A percentile compares a stretch with the other conserved stretches of the same genome.
These are phyloP conservation scores for Lepidocyrtinus sp. DNA, from an alignment of 2,888 invertebrate genomes.

Conservation along the genomic window DNA sequence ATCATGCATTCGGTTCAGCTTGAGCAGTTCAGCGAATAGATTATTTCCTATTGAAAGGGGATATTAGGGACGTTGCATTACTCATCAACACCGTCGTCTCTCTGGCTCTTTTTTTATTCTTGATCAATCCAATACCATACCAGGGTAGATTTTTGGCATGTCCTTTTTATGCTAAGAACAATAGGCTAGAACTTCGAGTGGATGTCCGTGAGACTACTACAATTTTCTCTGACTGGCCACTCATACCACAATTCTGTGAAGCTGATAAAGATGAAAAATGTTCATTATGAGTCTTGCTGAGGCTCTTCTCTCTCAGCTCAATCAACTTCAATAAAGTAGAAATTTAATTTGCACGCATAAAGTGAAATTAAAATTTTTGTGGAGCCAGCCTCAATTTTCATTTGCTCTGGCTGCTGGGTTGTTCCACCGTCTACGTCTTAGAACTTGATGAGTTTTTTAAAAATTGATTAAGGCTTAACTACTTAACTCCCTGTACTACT, in stretches of 20 bases:
- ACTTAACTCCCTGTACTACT: not conserved
- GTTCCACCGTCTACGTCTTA: constrained; percentile 9
- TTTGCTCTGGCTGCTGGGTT: constrained; percentile 19
- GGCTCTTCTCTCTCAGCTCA: constrained; percentile 32
- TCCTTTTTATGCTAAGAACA: constrained; percentile 23
- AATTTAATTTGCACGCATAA: constrained; percentile 63
- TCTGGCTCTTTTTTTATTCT: constrained; percentile 9
- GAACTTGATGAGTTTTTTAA: constrained; percentile 14
- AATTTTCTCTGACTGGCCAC: too few relatives aligned
- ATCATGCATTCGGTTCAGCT: constrained; percentile 69
- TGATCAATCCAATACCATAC: constrained; percentile 35
- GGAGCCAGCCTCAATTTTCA: constrained; percentile 57
- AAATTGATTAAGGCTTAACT: constrained; percentile 16
- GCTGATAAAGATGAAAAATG: constrained; percentile 40
- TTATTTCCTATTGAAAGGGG: constrained; percentile 37
- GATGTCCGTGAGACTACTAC: too few relatives aligned
- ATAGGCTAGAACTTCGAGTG: constrained; percentile 55
- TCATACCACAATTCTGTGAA: constrained; percentile 9
- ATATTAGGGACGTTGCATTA: too few relatives aligned
- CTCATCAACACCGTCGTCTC: constrained; percentile 5
- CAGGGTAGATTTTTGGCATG: constrained; percentile 30
- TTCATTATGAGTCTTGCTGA: constrained; percentile 45
- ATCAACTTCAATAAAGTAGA: constrained; percentile 59
- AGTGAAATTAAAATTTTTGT: constrained; percentile 60
- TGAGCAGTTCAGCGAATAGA: constrained; percentile 37